A percentile compares a stretch with the other conserved stretches of the same genome.
phyloP scores from a whole-genome alignment of 2,113 vertebrate genomes.

The Myotis lucifugus region DNA sequence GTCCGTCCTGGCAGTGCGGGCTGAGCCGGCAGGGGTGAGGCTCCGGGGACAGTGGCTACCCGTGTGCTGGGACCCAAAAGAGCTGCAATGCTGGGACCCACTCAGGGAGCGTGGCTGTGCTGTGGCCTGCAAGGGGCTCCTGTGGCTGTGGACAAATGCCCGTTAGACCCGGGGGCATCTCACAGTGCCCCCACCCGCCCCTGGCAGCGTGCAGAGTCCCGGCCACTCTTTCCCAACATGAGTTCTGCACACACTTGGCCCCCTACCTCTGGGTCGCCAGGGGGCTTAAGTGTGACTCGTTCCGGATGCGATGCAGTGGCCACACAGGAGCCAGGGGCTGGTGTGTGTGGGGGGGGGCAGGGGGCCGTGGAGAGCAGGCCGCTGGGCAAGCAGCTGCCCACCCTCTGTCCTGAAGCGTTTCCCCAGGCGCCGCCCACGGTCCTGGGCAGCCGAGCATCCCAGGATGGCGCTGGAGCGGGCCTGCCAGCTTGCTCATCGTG shows the following conservation, averaged over 20 bases:
- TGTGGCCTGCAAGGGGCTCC: neutral
- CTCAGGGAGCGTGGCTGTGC: neutral
- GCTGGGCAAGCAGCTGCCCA: neutral
- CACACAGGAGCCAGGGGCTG: accelerated
- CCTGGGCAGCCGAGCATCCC: neutral
- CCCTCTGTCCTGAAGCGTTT: neutral
- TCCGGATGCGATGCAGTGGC: neutral
- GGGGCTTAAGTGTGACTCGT: neutral
- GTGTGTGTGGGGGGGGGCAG: neutral
- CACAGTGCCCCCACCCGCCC: accelerated
- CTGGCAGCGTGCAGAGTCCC: accelerated
- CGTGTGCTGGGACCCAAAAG: accelerated
- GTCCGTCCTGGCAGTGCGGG: accelerated
- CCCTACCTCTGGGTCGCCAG: accelerated
- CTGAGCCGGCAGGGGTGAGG: neutral
- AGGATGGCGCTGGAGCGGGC: accelerated
- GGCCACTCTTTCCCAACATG: accelerated
- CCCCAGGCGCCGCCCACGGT: accelerated
- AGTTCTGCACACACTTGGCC: accelerated
- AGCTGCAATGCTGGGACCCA: neutral
- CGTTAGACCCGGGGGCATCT: neutral
- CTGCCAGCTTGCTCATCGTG: neutral
- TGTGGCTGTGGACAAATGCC: neutral
- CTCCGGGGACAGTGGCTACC: neutral
- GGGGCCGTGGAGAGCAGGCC: neutral